Evolutionary conservation across 2,113 vertebrate genomes (phyloP).

Genomic region (Shinisaurus crocodilurus): DNA sequence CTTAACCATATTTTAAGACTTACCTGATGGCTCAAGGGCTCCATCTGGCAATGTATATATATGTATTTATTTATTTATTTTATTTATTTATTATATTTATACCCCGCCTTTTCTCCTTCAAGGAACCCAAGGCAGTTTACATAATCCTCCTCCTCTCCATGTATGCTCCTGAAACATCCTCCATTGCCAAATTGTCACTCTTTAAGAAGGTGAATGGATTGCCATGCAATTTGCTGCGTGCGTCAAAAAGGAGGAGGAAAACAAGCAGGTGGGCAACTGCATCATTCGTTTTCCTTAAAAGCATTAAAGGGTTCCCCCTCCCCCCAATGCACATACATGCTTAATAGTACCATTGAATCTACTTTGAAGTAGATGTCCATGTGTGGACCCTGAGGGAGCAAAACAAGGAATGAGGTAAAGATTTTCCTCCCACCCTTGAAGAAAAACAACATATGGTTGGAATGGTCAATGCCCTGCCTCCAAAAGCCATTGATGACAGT

Average conservation of each 20-base stretch:
- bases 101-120: too few species aligned
- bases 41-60: neutral
- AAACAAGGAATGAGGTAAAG: neutral
- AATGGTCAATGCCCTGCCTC: neutral
- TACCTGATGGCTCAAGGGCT: neutral
- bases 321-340: neutral
- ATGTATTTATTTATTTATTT: too few species aligned
- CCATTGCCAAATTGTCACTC: neutral
- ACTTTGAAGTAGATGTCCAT: neutral
- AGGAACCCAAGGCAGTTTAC: too few species aligned
- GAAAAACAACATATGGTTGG: neutral
- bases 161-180: neutral
- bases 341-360: neutral
- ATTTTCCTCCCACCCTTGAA: neutral
- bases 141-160: too few species aligned
- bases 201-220: neutral
- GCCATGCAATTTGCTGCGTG: neutral
- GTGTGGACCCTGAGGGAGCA: neutral
- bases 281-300: neutral
- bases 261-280: neutral
- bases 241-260: neutral
- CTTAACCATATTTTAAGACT: neutral
- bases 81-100: too few species aligned
- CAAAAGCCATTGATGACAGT: neutral
- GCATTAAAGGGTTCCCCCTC: neutral